A percentile compares a stretch with the other conserved stretches of the same genome.
These are phyloP conservation scores for Semaprochilodus insignis DNA, from an alignment of 2,797 vertebrate species.

Conservation along the genomic window DNA sequence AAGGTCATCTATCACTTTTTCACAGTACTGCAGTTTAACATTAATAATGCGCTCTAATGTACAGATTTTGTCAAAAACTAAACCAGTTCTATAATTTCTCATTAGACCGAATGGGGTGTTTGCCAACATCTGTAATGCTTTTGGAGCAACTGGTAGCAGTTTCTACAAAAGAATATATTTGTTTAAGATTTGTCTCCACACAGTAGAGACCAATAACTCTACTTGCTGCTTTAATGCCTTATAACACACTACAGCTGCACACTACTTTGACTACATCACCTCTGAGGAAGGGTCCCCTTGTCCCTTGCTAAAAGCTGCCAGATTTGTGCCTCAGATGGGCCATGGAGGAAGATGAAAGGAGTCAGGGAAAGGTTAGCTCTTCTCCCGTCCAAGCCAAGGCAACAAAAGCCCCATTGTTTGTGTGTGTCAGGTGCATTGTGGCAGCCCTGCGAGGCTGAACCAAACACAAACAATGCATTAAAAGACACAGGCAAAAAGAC, in stretches of 20 bases:
- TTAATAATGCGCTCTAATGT: too few species aligned
- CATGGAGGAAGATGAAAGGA: conserved; percentile 59
- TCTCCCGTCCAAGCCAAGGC: conserved; percentile 53
- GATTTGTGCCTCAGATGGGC: conserved; percentile 44
- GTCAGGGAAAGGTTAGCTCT: conserved; percentile 55
- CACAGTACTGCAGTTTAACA: too few species aligned
- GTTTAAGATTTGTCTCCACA: background rate
- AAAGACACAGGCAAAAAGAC: conserved; percentile 32
- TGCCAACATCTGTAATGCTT: background rate
- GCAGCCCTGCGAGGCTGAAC: conserved; percentile 47
- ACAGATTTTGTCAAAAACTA: too few species aligned
- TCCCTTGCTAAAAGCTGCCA: conserved; percentile 26
- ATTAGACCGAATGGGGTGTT: background rate
- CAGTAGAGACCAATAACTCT: background rate
- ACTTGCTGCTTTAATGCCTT: conserved; percentile 9
- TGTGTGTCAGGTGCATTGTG: conserved; percentile 62
- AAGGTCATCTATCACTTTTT: too few species aligned
- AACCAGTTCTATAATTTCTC: background rate
- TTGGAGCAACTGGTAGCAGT: background rate
- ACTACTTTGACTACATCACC: conserved; percentile 24
- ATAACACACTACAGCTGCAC: conserved; percentile 29
- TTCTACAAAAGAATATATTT: background rate
- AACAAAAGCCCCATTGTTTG: conserved; percentile 65
- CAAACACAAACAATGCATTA: conserved; percentile 59
- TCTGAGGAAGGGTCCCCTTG: conserved; percentile 27